A percentile compares a stretch with the other conserved stretches of the same genome.
Conservation (phyloP, 2,888 invertebrate species). For the Mellilla xanthometata region DNA sequence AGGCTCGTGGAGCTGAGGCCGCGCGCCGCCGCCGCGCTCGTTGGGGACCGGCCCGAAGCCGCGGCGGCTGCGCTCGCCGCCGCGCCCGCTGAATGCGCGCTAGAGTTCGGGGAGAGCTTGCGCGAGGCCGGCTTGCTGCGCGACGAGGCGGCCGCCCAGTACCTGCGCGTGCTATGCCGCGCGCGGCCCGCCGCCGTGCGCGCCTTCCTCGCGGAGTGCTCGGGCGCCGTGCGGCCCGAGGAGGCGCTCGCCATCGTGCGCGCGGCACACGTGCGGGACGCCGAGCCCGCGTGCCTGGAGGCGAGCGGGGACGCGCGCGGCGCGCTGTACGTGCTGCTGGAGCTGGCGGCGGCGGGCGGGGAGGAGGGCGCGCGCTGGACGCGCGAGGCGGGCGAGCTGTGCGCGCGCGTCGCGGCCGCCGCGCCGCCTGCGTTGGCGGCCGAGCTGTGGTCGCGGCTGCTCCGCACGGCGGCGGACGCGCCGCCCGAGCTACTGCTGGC, state of each 20-base stretch:
- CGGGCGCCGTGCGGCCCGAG: slow-evolving; percentile 65
- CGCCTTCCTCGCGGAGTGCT: slow-evolving; percentile 51
- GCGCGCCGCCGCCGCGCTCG: slow-evolving; percentile 49
- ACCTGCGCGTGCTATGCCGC: slow-evolving; percentile 57
- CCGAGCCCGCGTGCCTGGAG: slow-evolving; percentile 67
- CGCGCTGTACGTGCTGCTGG: slow-evolving; percentile 59
- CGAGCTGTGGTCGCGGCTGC: slow-evolving; percentile 54
- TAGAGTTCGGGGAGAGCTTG: slow-evolving; percentile 47
- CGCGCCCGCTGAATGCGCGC: slow-evolving; percentile 31
- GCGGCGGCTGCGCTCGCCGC: slow-evolving; percentile 47
- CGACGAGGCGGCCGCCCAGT: slow-evolving; percentile 53
- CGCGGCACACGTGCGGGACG: slow-evolving; percentile 50
- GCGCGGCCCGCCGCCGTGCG: slow-evolving; percentile 48
- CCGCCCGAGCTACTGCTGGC: slow-evolving; percentile 56
- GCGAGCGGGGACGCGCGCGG: slow-evolving; percentile 63
- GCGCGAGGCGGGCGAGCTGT: slow-evolving; percentile 53
- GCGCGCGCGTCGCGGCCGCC: slow-evolving; percentile 53
- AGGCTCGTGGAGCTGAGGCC: slow-evolving; percentile 54
- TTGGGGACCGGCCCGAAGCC: slow-evolving; percentile 39
- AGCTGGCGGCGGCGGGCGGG: slow-evolving; percentile 37
- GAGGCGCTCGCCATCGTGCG: slow-evolving; percentile 59
- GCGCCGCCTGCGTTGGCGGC: slow-evolving; percentile 47
- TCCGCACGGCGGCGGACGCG: slow-evolving; percentile 42
- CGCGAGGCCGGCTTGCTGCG: slow-evolving; percentile 37
- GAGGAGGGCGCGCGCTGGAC: slow-evolving; percentile 29